Evolutionary conservation across 2,113 vertebrate species (phyloP), one percentile per base, ranked within the genome.

Genomic region (Pteropus alecto): DNA sequence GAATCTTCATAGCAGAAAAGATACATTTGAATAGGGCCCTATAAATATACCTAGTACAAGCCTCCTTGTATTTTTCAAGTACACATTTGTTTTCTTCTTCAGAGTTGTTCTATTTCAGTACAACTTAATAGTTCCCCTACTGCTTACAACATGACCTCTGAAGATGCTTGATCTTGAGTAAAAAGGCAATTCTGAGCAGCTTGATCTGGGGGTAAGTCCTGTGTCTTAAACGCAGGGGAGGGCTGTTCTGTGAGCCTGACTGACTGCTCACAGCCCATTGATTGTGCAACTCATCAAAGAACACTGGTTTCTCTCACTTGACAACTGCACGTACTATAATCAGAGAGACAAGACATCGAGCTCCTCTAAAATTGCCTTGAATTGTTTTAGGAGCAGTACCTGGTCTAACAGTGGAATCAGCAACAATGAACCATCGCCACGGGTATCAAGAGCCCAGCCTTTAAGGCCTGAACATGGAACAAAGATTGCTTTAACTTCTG

Each of bases 41-140:
- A n/a, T 19, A 51, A 61, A 88, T 18, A 15, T 7, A 14, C 43
- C 12, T 11, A 33, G 35, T 24, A 9, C 13, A 43, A 38, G n/a
- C 11, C 30, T 35, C 86, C 41, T 24, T 43, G 71, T 4, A 56
- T 10, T 0, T 93, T 96, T 96, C 68, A 88, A 95, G 24, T 11
- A 81, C 35, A 93, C 1, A 0, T 94, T 95, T 78, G 13, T 54
- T 93, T 51, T 26, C 58, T 60, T 61, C 54, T 86, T 91, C 65
- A 58, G 87, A 95, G 63, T 85, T 65, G 43, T 68, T 98, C n/a
- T 74, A 12, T 96, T 85, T 63, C 68, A 86, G 65, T 76, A 91
- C 68, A 96, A 95, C 46, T 74, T 81, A 97, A 94, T 41, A 86
- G 33, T 41, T 93, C 63, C 96, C 92, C 48, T 87, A 48, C 63